Evolutionary conservation across 2,797 vertebrate genomes (phyloP), one percentile per base, ranked within the genome.

Genomic region (Florisuga fusca): DNA sequence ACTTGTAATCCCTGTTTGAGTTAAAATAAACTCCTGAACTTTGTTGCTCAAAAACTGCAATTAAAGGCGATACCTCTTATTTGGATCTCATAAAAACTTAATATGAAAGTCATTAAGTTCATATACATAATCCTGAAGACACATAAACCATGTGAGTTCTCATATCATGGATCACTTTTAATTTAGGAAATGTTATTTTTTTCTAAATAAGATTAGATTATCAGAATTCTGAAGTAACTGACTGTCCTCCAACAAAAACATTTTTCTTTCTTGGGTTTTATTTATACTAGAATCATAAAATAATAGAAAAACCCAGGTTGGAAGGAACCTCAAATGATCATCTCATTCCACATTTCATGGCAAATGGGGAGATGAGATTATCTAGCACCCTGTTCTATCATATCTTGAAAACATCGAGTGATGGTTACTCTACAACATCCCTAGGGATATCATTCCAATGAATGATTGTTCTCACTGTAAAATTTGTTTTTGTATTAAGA

Each of bases 361-460:
- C 13, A 66, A 80, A 46, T 8, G 18, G 45, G 45, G 53, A 43
- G 23, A 51, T 10, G 27, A 51, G 16, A 21, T 76, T 57, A 68
- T 74, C 15, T 34, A 67, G 5, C 31, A 82, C 3, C 8, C 8
- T 41, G 36, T n/a, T 12, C 36, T 53, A n/a, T 5, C 0, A 0
- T 14, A 34, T 45, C 51, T 53, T 71, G 31, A 50, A 90, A 75
- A 66, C 5, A 7, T 62, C 6, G 16, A 46, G 17, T 54, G 38
- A 33, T 17, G 16, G 14, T 10, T 6, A 26, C 48, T 77, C 14
- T 45, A 36, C 12, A 17, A 43, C 1, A 4, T 41, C 9, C 7
- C 18, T 55, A n/a, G 22, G 23, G 26, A 63, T 0, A 2, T 21
- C 54, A 5, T 62, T 53, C 23, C 25, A 82, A 34, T 20, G 25